A percentile compares a stretch with the other conserved stretches of the same genome.
These are phyloP conservation scores for Lophotis ruficrista DNA, from an alignment of 2,113 vertebrate genomes.

Conservation along the genomic window DNA sequence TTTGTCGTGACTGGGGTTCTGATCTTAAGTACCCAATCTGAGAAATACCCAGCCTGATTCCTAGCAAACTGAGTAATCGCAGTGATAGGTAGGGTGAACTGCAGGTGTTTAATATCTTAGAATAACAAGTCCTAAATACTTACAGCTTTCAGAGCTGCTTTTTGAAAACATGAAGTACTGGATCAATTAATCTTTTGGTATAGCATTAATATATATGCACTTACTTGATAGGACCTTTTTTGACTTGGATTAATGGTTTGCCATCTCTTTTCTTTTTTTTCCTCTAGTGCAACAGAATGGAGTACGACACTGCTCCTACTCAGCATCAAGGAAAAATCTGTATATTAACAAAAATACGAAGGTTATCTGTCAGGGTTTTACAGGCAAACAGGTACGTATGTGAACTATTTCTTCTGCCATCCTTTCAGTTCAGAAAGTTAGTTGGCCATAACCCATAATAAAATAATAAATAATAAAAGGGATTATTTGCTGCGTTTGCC, in stretches of 20 bases:
- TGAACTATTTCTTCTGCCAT: neutral
- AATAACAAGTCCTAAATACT: neutral
- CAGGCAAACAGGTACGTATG: constrained; percentile 93
- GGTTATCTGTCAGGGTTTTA: constrained; percentile 98
- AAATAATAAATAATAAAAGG: neutral
- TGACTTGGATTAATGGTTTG: neutral
- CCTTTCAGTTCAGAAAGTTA: neutral
- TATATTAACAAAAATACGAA: constrained; percentile 91
- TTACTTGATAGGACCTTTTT: neutral
- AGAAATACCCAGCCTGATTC: neutral
- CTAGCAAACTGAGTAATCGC: neutral
- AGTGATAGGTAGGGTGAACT: neutral
- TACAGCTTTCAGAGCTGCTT: neutral
- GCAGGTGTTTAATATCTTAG: neutral
- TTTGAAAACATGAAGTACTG: neutral
- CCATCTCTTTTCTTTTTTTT: neutral
- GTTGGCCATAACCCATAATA: neutral
- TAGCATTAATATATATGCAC: neutral
- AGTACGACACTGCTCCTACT: constrained; percentile 88
- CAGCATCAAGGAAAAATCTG: constrained; percentile 84
- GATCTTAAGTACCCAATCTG: neutral
- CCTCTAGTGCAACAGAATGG: constrained; percentile 89
- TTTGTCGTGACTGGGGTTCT: neutral
- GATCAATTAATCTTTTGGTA: neutral
- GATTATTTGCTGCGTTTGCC: neutral